phyloP scores from a whole-genome alignment of 2,113 vertebrate species.

The Copsychus sechellarum region DNA sequence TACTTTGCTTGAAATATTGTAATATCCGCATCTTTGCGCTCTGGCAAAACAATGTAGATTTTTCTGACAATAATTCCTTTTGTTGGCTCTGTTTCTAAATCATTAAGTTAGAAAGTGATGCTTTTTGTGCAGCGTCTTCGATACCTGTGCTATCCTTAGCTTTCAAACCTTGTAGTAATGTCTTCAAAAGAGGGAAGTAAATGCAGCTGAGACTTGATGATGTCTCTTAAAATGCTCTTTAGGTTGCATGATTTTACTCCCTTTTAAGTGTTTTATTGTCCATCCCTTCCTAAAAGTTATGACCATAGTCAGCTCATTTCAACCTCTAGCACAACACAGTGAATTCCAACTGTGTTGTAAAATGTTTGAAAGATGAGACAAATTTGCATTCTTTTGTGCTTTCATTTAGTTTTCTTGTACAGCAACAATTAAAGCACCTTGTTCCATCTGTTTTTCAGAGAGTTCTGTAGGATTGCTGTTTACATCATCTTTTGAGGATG shows the following conservation, averaged over 20 bases:
- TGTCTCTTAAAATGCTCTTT: neutral
- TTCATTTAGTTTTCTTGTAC: neutral
- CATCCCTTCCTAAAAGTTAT: neutral
- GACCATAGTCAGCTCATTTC: neutral
- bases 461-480: slow-evolving; percentile 82
- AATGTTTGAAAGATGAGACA: neutral
- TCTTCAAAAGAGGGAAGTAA: neutral
- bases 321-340: neutral
- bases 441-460: slow-evolving; percentile 66
- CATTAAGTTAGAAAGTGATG: neutral
- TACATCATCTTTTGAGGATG: slow-evolving; percentile 80
- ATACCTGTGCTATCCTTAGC: neutral
- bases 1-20: neutral
- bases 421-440: neutral
- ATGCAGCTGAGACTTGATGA: neutral
- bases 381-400: neutral
- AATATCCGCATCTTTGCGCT: neutral
- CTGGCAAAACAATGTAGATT: neutral
- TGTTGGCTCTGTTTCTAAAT: neutral
- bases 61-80: neutral
- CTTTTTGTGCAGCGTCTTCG: neutral
- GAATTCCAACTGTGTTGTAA: neutral
- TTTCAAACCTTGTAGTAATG: neutral
- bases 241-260: neutral
- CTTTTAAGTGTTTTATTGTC: neutral